Evolutionary conservation across 1,140 invertebrate species (phyloP).

Genomic region (Eciton burchellii): DNA sequence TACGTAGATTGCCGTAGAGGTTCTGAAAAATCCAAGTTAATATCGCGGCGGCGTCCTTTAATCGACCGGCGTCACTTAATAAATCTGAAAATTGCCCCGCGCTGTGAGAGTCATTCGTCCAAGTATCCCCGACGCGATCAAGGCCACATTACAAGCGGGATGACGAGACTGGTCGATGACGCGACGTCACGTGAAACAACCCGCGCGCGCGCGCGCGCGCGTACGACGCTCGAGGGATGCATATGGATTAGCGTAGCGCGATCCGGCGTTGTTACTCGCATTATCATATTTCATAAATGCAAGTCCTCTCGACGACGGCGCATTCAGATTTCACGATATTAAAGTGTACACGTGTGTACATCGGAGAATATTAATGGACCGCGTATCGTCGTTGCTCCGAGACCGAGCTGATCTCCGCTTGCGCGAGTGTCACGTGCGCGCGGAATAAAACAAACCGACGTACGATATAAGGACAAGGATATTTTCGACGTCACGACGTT

Average conservation of each 20-base stretch:
- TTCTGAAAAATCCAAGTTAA: slow-evolving; percentile 58
- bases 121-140: neutral
- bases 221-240: neutral
- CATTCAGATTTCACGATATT: neutral
- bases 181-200: neutral
- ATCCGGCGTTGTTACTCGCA: neutral
- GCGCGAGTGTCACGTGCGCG: neutral
- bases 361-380: neutral
- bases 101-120: slow-evolving; percentile 11
- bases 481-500: slow-evolving; percentile 5
- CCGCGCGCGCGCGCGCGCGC: no score
- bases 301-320: neutral
- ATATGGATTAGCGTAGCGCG: neutral
- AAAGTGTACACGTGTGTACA: neutral
- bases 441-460: neutral
- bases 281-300: neutral
- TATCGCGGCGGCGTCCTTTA: slow-evolving; percentile 58
- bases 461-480: neutral
- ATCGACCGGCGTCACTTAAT: slow-evolving; percentile 10
- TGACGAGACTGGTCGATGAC: neutral
- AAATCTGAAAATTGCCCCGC: slow-evolving; percentile 31
- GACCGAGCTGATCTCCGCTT: no score
- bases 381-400: no score
- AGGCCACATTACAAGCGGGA: neutral
- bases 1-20: slow-evolving; percentile 10